Evolutionary conservation across 2,888 invertebrate genomes (phyloP).

Genomic region (Odiellus spinosus): DNA sequence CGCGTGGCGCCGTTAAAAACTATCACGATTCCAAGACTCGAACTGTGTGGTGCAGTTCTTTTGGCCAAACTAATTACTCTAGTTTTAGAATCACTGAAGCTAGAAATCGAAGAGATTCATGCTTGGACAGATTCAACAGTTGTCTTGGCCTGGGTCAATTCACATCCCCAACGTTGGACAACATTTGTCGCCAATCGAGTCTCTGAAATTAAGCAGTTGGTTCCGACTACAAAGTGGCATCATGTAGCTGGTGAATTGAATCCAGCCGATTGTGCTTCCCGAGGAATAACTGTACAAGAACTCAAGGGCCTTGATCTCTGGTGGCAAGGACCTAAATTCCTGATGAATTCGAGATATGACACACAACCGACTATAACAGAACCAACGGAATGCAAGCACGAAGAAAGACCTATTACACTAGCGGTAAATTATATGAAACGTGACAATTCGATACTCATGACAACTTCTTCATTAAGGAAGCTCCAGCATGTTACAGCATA

Average conservation of each 20-base stretch:
- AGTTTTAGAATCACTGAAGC: neutral
- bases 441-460: too few species aligned
- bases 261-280: conserved; percentile 23
- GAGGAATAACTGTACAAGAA: too few species aligned
- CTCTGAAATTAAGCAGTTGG: conserved; percentile 19
- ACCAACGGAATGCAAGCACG: too few species aligned
- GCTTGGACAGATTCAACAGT: conserved; percentile 18
- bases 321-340: too few species aligned
- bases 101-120: neutral
- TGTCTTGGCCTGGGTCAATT: conserved; percentile 18
- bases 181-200: conserved; percentile 21
- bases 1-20: conserved; percentile 19
- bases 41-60: conserved; percentile 15
- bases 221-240: conserved; percentile 3
- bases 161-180: conserved; percentile 13
- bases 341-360: too few species aligned
- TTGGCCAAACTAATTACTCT: conserved; percentile 1
- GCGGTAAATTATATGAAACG: too few species aligned
- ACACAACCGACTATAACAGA: too few species aligned
- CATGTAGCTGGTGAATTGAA: conserved; percentile 13
- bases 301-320: too few species aligned
- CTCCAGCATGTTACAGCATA: too few species aligned
- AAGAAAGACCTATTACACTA: too few species aligned
- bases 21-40: conserved; percentile 18
- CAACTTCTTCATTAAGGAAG: too few species aligned